These are phyloP conservation scores for Panagrolaimus sp. DNA, from an alignment of 1,140 invertebrate genomes.

Conservation along the genomic window DNA sequence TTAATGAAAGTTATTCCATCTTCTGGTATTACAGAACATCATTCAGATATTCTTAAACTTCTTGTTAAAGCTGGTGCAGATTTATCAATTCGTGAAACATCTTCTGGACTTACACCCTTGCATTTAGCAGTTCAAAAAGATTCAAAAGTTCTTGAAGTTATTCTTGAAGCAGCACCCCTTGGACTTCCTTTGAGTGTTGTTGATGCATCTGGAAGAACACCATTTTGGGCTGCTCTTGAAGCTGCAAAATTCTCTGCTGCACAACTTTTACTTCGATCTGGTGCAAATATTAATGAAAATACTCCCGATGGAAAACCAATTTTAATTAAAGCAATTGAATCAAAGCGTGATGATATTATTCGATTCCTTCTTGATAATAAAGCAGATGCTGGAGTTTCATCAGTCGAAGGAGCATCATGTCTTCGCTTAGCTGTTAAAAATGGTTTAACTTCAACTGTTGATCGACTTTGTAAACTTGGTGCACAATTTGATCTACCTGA, in stretches of 20 bases:
- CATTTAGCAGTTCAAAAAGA: conserved; percentile 70
- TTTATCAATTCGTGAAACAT: conserved; percentile 67
- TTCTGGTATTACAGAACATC: conserved; percentile 16
- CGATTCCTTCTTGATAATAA: conserved; percentile 61
- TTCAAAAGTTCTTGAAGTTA: conserved; percentile 13
- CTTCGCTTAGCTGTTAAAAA: conserved; percentile 60
- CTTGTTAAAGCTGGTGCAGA: conserved; percentile 34
- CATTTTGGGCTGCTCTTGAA: conserved; percentile 30
- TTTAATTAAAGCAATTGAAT: conserved; percentile 60
- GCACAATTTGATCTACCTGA: conserved; percentile 39
- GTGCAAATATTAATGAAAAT: conserved; percentile 57
- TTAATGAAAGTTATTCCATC: conserved; percentile 21
- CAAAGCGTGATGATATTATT: conserved; percentile 59
- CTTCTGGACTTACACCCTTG: conserved; percentile 74
- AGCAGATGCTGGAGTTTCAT: conserved; percentile 59
- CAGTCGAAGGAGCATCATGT: conserved; percentile 51
- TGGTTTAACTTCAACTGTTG: conserved; percentile 42
- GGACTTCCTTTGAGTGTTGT: conserved; percentile 12
- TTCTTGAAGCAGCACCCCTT: conserved; percentile 19
- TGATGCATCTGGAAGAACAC: conserved; percentile 31
- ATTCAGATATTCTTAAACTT: conserved; percentile 36
- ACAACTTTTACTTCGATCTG: conserved; percentile 29
- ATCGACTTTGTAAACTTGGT: conserved; percentile 40
- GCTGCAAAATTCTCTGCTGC: conserved; percentile 41
- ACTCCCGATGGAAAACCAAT: conserved; percentile 58